Percentiles rank a stretch among this genome's conserved stretches.
Conservation (phyloP, 2,113 vertebrate species). For the Syrrhaptes paradoxus region DNA sequence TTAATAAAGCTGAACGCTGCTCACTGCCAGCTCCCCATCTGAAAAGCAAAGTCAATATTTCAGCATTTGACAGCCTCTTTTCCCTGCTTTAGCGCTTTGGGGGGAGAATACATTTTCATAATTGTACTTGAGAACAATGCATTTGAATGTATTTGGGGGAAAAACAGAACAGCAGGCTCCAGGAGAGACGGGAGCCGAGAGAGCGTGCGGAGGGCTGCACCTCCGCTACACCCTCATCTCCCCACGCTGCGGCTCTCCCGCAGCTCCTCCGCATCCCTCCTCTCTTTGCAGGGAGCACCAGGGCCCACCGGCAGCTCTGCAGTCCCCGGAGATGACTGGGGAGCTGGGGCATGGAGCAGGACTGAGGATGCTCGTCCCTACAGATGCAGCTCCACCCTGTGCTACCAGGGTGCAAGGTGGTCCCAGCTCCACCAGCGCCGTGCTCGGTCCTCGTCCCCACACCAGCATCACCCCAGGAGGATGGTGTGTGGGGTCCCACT, state of each 20-base stretch:
- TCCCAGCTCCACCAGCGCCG: neutral
- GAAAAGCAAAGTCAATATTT: neutral
- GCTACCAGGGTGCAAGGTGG: neutral
- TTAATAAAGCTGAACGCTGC: neutral
- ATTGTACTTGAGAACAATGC: neutral
- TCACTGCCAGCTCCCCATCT: neutral
- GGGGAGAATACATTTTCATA: neutral
- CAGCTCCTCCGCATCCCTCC: neutral
- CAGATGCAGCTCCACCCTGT: fast-evolving
- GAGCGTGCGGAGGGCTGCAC: no score
- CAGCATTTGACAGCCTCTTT: neutral
- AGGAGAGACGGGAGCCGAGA: neutral
- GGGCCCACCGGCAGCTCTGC: no score
- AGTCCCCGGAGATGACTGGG: no score
- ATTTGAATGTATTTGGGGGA: neutral
- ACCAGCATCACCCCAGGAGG: fast-evolving
- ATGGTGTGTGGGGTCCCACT: neutral
- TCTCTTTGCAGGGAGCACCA: neutral
- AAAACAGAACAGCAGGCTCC: neutral
- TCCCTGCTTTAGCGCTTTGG: neutral
- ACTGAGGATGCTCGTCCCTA: neutral
- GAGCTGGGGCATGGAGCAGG: neutral
- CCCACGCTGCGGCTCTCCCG: neutral
- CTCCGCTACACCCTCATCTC: no score
- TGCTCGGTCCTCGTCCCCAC: neutral